phyloP scores from a whole-genome alignment of 2,888 invertebrate species.

The Euplexia lucipara region DNA sequence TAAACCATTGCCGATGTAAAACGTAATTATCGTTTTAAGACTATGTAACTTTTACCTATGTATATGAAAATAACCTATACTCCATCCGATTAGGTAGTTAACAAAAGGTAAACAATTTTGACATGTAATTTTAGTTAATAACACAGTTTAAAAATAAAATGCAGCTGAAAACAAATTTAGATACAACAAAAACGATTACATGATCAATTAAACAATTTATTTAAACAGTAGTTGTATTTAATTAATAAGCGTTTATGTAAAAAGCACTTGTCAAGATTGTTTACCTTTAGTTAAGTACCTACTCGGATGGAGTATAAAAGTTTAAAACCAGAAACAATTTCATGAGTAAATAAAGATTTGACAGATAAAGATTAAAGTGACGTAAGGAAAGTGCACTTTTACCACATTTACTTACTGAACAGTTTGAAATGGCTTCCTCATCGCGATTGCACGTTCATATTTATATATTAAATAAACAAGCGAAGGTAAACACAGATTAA shows the following conservation, averaged over 20 bases:
- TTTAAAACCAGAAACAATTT: background rate
- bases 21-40: conserved; percentile 11
- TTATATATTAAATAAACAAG: conserved; percentile 8
- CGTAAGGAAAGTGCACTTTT: conserved; percentile 17
- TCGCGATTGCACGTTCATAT: background rate
- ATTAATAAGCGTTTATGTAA: too few relatives aligned
- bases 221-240: too few relatives aligned
- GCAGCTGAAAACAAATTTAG: too few relatives aligned
- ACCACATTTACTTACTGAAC: conserved; percentile 4
- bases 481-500: conserved; percentile 18
- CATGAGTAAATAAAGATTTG: conserved; percentile 6
- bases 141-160: too few relatives aligned
- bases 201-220: too few relatives aligned
- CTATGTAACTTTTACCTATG: too few relatives aligned
- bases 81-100: too few relatives aligned
- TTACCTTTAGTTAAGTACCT: background rate
- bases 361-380: conserved; percentile 1
- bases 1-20: background rate
- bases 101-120: too few relatives aligned
- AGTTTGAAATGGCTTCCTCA: conserved; percentile 14
- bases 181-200: too few relatives aligned
- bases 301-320: background rate
- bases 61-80: too few relatives aligned
- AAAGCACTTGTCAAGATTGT: too few relatives aligned
- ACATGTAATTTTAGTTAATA: too few relatives aligned